These are phyloP conservation scores for Champsocephalus gunnari DNA, from an alignment of 2,797 vertebrate species.

Conservation along the genomic window DNA sequence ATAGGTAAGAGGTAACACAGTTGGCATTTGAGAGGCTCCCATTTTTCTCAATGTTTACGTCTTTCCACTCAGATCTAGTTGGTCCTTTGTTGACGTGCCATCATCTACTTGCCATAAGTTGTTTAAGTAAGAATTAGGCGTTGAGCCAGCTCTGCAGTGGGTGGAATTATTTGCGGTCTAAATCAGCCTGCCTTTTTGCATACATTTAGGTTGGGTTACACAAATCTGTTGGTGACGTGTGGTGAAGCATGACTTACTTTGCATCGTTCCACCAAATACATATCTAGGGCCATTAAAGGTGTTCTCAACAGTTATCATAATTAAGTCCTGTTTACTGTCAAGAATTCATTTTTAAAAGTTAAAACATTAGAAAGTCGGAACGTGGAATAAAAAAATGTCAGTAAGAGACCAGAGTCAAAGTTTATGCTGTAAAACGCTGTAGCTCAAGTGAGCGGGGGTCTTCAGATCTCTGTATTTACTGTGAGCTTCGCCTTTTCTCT, in stretches of 20 bases:
- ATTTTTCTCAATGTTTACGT: constrained; percentile 28
- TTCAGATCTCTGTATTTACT: constrained; percentile 38
- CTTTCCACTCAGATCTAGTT: constrained; percentile 40
- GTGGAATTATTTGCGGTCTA: constrained; percentile 12
- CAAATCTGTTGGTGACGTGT: constrained; percentile 19
- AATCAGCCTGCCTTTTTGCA: constrained; percentile 39
- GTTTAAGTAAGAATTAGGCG: constrained; percentile 16
- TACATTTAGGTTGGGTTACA: constrained; percentile 27
- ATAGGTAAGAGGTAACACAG: constrained; percentile 26
- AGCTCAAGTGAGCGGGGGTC: constrained; percentile 20
- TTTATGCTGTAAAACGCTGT: constrained; percentile 53
- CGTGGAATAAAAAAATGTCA: neutral
- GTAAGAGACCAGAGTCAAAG: constrained; percentile 24
- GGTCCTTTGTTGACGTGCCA: constrained; percentile 53
- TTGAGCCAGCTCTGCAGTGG: constrained; percentile 25
- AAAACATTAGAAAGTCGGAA: constrained; percentile 7
- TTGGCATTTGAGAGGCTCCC: constrained; percentile 33
- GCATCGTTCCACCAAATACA: constrained; percentile 27
- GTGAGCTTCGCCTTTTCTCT: constrained; percentile 51
- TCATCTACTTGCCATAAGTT: constrained; percentile 46
- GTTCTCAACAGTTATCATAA: constrained; percentile 34
- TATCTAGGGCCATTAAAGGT: constrained; percentile 27
- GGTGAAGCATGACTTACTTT: constrained; percentile 14
- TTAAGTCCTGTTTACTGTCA: neutral
- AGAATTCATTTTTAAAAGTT: constrained; percentile 17